phyloP scores from a whole-genome alignment of 1,140 invertebrate genomes.

The Leptopilina boulardi region DNA sequence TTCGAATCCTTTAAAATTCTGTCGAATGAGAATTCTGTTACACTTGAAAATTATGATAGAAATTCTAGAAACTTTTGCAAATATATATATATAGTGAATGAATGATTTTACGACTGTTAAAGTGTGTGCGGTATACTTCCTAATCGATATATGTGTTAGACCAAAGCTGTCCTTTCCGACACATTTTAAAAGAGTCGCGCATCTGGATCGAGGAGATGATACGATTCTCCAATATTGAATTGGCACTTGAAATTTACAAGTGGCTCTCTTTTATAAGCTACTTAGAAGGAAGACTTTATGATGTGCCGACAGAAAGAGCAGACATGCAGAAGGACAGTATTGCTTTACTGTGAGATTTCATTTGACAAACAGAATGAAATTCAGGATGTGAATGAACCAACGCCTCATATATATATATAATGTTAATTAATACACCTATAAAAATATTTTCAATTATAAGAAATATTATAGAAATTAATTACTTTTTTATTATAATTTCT shows the following conservation, averaged over 20 bases:
- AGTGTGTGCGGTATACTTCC: neutral
- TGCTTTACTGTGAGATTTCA: conserved; percentile 48
- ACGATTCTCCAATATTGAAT: conserved; percentile 43
- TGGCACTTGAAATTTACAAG: conserved; percentile 52
- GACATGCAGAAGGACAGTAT: conserved; percentile 49
- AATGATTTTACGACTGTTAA: neutral
- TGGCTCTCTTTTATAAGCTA: conserved; percentile 50
- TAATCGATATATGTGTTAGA: conserved; percentile 20
- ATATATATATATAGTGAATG: no score
- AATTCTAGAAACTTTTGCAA: no score
- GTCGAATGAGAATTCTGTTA: no score
- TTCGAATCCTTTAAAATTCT: no score
- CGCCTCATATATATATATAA: no score
- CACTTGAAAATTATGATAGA: no score
- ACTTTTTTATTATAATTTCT: no score
- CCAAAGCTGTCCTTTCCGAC: conserved; percentile 36
- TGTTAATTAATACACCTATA: no score
- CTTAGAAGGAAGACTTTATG: conserved; percentile 55
- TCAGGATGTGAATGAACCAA: conserved; percentile 30
- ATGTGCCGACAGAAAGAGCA: conserved; percentile 52
- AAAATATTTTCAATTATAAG: no score
- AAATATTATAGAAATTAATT: no score
- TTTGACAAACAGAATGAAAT: conserved; percentile 32
- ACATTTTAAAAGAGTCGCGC: conserved; percentile 48
- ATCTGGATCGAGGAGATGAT: conserved; percentile 54